A percentile compares a stretch with the other conserved stretches of the same genome.
Evolutionary conservation across 37 sponge, comb jelly and placozoan species (phyloP).

Genomic region (Halichondria panicea): DNA sequence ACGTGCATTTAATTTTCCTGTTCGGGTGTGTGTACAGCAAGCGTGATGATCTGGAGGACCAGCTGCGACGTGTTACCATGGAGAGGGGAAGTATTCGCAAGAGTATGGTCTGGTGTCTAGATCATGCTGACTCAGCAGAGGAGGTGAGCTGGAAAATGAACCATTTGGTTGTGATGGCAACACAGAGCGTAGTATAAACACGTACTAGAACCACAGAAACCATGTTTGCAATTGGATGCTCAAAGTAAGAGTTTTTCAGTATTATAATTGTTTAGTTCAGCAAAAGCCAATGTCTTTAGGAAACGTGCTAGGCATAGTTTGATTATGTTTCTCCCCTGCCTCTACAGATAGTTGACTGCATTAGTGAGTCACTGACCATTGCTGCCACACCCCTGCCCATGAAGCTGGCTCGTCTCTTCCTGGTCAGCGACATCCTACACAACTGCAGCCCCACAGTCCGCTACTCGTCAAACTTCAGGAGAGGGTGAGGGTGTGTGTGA

Average conservation of each 20-base stretch:
- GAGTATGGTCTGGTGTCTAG: constrained; percentile 92
- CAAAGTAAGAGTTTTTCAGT: too few relatives aligned
- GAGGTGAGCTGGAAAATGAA: constrained; percentile 64
- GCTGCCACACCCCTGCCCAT: constrained; percentile 79
- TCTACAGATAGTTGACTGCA: constrained; percentile 96
- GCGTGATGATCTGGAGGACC: constrained; percentile 88
- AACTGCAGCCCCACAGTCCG: constrained; percentile 74
- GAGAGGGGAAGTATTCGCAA: constrained; percentile 68
- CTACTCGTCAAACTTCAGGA: constrained; percentile 70
- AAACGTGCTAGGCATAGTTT: too few relatives aligned
- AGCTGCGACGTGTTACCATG: constrained; percentile 74
- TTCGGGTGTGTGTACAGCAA: constrained; percentile 31
- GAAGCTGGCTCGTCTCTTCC: constrained; percentile 89
- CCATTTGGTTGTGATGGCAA: not conserved
- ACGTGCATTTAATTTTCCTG: too few relatives aligned
- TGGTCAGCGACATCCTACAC: constrained; percentile 89
- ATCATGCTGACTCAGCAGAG: constrained; percentile 89
- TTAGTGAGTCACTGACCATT: constrained; percentile 88
- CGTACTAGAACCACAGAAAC: too few relatives aligned
- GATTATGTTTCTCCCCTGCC: too few relatives aligned
- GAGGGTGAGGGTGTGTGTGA: constrained; percentile 50
- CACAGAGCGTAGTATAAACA: too few relatives aligned
- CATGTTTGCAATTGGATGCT: too few relatives aligned
- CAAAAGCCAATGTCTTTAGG: too few relatives aligned
- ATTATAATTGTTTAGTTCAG: too few relatives aligned